Evolutionary conservation across 2,888 invertebrate genomes (phyloP).

Genomic region (Lymantria dispar): DNA sequence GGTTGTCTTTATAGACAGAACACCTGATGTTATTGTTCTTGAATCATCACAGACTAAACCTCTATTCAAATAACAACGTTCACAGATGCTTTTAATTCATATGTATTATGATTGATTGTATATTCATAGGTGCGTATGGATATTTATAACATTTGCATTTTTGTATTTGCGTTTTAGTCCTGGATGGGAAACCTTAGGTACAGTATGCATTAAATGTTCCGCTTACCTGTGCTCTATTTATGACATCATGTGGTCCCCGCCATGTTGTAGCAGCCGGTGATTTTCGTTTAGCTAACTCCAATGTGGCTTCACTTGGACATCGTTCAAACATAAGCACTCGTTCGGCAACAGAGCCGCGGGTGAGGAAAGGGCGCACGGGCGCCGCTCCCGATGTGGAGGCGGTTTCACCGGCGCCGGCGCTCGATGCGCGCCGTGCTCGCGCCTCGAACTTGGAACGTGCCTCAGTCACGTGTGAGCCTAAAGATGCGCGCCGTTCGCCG

Average conservation of each 20-base stretch:
- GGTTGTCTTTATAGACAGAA: constrained; percentile 5
- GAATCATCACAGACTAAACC: constrained; percentile 45
- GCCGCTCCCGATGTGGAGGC: constrained; percentile 56
- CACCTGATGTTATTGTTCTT: constrained; percentile 52
- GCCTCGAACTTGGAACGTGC: constrained; percentile 79
- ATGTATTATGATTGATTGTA: no score
- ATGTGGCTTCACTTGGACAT: constrained; percentile 90
- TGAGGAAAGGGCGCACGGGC: constrained; percentile 92
- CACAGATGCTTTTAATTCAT: not conserved
- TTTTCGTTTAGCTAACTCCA: constrained; percentile 85
- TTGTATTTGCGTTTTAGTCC: no score
- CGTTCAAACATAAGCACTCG: constrained; percentile 95
- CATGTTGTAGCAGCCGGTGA: constrained; percentile 77
- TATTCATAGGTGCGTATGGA: no score
- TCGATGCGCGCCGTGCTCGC: constrained; percentile 73
- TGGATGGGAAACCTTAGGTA: no score
- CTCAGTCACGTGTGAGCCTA: constrained; percentile 77
- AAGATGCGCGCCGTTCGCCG: constrained; percentile 67
- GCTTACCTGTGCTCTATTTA: constrained; percentile 79
- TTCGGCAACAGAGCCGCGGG: constrained; percentile 95
- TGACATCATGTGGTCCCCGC: constrained; percentile 81
- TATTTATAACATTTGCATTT: no score
- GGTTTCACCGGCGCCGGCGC: constrained; percentile 65
- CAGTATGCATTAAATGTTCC: not conserved
- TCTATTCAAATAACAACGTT: not conserved